Conservation (phyloP, 2,113 vertebrate species). For the Chloebia gouldiae region DNA sequence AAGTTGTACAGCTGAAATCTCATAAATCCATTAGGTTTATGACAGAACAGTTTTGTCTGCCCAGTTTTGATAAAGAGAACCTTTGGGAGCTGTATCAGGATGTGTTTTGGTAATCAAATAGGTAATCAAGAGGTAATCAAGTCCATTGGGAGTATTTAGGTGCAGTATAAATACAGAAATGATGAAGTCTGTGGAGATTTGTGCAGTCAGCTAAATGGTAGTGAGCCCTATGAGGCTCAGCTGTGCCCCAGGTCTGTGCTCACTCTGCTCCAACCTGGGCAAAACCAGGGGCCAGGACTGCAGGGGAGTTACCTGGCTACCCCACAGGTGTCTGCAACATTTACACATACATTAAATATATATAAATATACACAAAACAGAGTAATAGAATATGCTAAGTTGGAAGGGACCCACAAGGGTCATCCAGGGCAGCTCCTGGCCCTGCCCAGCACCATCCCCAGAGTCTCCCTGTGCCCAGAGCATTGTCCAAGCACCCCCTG, state of each 20-base stretch:
- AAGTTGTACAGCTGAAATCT: not conserved
- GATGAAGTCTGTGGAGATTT: not conserved
- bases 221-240: not conserved
- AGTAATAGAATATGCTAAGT: not conserved
- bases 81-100: not conserved
- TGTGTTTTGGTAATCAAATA: too few relatives aligned
- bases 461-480: not conserved
- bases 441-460: not conserved
- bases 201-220: not conserved
- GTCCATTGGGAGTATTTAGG: not conserved
- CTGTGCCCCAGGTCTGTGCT: not conserved
- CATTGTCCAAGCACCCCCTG: not conserved
- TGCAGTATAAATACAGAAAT: not conserved
- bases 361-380: too few relatives aligned
- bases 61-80: not conserved
- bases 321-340: not conserved
- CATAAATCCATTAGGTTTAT: not conserved
- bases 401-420: not conserved
- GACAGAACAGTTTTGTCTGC: not conserved
- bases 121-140: not conserved
- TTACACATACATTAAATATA: too few relatives aligned
- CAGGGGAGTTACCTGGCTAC: not conserved
- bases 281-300: not conserved
- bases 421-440: not conserved
- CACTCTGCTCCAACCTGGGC: not conserved